Percentiles rank a stretch among this genome's conserved stretches.
Conservation (phyloP, 2,113 vertebrate genomes). For the Thermophis baileyi region DNA sequence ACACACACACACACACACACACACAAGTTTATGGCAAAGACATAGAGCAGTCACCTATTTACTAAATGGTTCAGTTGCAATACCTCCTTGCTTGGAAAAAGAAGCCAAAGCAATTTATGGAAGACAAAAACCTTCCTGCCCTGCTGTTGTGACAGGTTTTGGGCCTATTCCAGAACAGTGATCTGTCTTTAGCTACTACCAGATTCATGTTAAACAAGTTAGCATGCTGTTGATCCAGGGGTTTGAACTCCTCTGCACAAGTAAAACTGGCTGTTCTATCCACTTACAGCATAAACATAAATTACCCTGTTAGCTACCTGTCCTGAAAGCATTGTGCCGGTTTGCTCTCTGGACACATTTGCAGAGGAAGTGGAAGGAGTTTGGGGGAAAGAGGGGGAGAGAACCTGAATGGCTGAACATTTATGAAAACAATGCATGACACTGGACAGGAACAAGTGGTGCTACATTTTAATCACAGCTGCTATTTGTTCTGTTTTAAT, state of each 20-base stretch:
- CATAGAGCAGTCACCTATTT: background rate
- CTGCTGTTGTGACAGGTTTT: background rate
- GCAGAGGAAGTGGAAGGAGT: background rate
- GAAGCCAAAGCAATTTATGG: background rate
- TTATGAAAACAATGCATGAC: slow-evolving; percentile 6
- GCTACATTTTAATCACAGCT: background rate
- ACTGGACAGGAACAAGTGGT: background rate
- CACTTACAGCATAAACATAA: background rate
- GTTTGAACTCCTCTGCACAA: background rate
- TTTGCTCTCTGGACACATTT: fast-evolving
- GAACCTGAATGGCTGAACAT: fast-evolving
- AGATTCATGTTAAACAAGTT: background rate
- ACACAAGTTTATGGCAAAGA: background rate
- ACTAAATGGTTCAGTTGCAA: slow-evolving; percentile 22
- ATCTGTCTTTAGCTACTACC: background rate
- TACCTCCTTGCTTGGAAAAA: fast-evolving
- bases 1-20: background rate
- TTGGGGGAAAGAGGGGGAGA: background rate
- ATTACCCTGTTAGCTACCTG: background rate
- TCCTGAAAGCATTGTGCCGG: background rate
- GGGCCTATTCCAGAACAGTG: background rate
- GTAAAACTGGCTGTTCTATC: background rate
- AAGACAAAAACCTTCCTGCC: background rate
- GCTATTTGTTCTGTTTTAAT: background rate
- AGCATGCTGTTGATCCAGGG: fast-evolving